Evolutionary conservation across 2,888 invertebrate genomes (phyloP).

Genomic region (Caenorhabditis sp.): DNA sequence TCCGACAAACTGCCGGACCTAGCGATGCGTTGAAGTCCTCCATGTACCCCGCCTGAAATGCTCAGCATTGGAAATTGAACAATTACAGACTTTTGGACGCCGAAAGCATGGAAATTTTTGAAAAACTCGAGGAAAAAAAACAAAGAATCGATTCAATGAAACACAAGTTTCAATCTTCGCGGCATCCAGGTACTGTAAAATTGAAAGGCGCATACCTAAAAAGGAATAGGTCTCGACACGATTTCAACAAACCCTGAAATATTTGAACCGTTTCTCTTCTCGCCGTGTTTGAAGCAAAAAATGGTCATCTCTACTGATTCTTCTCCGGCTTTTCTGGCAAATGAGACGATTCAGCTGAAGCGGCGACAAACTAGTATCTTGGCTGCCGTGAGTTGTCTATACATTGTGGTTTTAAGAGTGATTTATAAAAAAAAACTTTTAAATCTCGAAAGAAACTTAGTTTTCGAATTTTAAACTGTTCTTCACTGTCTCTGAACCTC

Average conservation of each 20-base stretch:
- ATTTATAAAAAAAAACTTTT: no score
- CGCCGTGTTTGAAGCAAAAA: no score
- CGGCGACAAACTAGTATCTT: conserved; percentile 9
- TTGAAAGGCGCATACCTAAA: conserved; percentile 23
- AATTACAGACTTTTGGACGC: background rate
- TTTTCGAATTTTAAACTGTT: no score
- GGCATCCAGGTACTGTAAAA: background rate
- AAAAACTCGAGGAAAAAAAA: background rate
- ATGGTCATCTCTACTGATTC: conserved; percentile 11
- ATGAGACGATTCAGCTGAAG: background rate
- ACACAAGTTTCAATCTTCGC: background rate
- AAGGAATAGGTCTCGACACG: conserved; percentile 18
- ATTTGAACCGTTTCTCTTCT: no score
- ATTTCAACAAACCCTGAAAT: background rate
- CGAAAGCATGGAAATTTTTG: background rate
- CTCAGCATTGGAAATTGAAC: background rate
- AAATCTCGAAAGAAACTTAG: no score
- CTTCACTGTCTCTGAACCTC: no score
- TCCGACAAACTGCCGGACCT: conserved; percentile 84
- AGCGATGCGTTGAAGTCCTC: conserved; percentile 62
- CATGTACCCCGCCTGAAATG: conserved; percentile 18
- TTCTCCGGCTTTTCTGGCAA: background rate
- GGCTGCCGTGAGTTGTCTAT: background rate
- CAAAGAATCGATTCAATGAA: background rate
- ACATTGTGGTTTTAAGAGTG: no score